These are phyloP conservation scores for Chrysopa pallens DNA, from an alignment of 1,140 invertebrate genomes.

Conservation along the genomic window DNA sequence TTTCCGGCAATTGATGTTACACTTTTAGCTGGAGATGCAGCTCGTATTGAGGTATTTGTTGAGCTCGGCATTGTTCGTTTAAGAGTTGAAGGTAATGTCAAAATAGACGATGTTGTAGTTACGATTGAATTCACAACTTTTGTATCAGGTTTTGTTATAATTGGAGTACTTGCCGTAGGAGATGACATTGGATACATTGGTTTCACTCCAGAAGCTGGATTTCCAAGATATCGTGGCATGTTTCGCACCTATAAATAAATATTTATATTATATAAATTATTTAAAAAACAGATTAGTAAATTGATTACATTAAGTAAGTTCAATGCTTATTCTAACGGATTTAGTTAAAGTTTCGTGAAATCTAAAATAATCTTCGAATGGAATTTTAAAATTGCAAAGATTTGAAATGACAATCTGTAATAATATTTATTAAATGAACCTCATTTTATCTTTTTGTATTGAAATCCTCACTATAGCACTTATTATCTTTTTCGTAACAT, in stretches of 20 bases:
- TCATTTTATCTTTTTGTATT: too few relatives aligned
- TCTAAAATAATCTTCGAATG: too few relatives aligned
- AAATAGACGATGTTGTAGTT: not conserved
- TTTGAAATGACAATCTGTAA: too few relatives aligned
- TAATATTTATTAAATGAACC: too few relatives aligned
- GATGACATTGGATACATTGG: conserved; percentile 31
- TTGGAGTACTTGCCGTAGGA: conserved; percentile 9
- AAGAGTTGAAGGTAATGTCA: not conserved
- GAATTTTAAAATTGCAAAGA: too few relatives aligned
- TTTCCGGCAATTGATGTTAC: not conserved
- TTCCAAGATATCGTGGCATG: conserved; percentile 35
- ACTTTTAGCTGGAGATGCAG: not conserved
- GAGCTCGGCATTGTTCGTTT: not conserved
- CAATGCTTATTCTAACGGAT: too few relatives aligned
- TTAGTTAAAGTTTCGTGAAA: too few relatives aligned
- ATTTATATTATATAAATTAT: too few relatives aligned
- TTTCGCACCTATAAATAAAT: conserved; percentile 22
- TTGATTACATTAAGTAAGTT: too few relatives aligned
- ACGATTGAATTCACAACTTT: not conserved
- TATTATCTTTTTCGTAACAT: too few relatives aligned
- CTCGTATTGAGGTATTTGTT: not conserved
- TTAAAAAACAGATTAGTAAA: too few relatives aligned
- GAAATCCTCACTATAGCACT: too few relatives aligned
- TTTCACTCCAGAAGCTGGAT: conserved; percentile 39
- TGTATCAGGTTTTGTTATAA: not conserved